Evolutionary conservation across 2,113 vertebrate genomes (phyloP).

Genomic region (Microcebus ravelobensis): DNA sequence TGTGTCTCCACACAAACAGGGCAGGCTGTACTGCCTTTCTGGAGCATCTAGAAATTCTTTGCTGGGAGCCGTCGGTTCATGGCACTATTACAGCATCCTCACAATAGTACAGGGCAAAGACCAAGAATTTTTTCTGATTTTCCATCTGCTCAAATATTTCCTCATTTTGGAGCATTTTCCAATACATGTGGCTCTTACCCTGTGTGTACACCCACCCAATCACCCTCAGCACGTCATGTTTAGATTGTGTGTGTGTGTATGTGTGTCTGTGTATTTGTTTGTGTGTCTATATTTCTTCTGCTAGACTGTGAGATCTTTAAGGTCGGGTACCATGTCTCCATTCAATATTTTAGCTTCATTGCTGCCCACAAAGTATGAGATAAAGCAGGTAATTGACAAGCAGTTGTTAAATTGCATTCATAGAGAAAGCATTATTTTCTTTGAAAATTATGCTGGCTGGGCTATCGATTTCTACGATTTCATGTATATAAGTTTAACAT

Average conservation of each 20-base stretch:
- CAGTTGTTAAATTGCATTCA: neutral
- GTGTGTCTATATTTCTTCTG: neutral
- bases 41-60: neutral
- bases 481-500: neutral
- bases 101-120: neutral
- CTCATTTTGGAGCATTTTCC: neutral
- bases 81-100: neutral
- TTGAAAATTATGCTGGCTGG: neutral
- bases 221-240: neutral
- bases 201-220: rapidly evolving
- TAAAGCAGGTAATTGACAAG: neutral
- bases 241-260: neutral
- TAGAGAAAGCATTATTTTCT: neutral
- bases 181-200: neutral
- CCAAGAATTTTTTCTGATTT: neutral
- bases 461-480: neutral
- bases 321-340: neutral
- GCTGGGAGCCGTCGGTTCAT: neutral
- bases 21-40: neutral
- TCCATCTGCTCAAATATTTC: neutral
- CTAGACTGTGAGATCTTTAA: neutral
- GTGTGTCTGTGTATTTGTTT: neutral
- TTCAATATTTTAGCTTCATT: neutral
- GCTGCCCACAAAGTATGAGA: neutral
- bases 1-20: neutral